Evolutionary conservation across 2,888 invertebrate genomes (phyloP), one percentile per base, ranked within the genome.

Genomic region (Melieria picta): DNA sequence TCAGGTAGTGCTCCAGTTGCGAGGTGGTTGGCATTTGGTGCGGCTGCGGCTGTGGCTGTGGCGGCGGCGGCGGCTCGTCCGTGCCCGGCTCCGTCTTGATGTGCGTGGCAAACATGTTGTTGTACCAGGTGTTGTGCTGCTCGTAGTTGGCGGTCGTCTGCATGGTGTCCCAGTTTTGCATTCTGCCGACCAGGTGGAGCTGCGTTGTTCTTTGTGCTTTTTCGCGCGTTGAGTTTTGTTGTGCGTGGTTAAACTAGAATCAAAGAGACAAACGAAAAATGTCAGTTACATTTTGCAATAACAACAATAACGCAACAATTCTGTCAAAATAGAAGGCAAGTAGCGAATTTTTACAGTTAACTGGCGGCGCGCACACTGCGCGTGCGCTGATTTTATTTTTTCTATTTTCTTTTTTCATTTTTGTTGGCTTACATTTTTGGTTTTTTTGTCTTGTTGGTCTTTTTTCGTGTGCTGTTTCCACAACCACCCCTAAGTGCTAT

Each of bases 91-190:
- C 86, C 72, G 80, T 83, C 76, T 86, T 86, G 30, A 86, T 85
- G 58, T 81, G 84, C 73, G 83, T 80, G 50, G 85, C 81, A 76
- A 85, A 85, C 83, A 85, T 83, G 76, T 80, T 83, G 77, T 80
- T 84, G 73, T 84, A 86, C 86, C 86, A 86, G 48, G 78, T 75
- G 77, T 83, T 85, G 72, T 84, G 83, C 73, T 85, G 85, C 74
- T 85, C 83, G 65, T 85, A 86, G 77, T 82, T 85, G 72, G 82
- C 81, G 55, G 82, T 79, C 68, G 82, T 77, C 72, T 83, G 80
- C 78, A 83, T 79, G 65, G 82, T 80, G 75, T 85, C 85, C 86
- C 86, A 86, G 79, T 84, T 85, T 77, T 86, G 86, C 87, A 86
- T 86, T 65, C 77, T 84, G 76, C 68, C 66, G 65, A 16, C n/a